Conservation (phyloP, 1,140 invertebrate genomes). For the Diplogasteroides magnus region DNA sequence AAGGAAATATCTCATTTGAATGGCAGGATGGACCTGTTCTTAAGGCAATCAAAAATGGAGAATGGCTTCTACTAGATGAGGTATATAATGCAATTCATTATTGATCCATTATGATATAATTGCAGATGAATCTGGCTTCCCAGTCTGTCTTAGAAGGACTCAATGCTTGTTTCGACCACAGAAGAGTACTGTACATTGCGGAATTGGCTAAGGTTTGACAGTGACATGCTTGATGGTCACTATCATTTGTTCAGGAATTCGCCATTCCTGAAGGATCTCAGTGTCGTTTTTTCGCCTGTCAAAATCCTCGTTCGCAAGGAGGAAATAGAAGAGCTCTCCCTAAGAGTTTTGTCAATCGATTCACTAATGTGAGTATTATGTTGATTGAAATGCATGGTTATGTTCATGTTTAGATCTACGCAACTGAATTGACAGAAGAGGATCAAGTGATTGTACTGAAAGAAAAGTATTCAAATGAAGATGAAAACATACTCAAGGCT, state of each 20-base stretch:
- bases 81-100: conserved; percentile 49
- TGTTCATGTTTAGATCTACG: conserved; percentile 8
- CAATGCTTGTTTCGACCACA: conserved; percentile 95
- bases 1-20: conserved; percentile 76
- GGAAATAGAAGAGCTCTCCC: conserved; percentile 89
- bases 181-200: conserved; percentile 89
- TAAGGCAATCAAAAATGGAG: conserved; percentile 78
- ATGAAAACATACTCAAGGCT: conserved; percentile 61
- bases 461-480: conserved; percentile 56
- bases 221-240: too few species aligned
- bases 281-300: conserved; percentile 90
- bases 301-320: conserved; percentile 94
- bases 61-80: conserved; percentile 97
- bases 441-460: conserved; percentile 19
- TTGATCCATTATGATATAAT: conserved; percentile 2
- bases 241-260: too few species aligned
- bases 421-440: conserved; percentile 1
- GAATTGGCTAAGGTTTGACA: conserved; percentile 70
- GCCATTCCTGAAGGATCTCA: conserved; percentile 57
- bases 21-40: conserved; percentile 94
- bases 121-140: conserved; percentile 83
- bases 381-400: not conserved
- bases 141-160: conserved; percentile 95
- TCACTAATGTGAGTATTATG: conserved; percentile 71
- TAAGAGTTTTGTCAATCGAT: conserved; percentile 92